Conservation (phyloP, 1,140 invertebrate species). For the Drosophila elegans region DNA sequence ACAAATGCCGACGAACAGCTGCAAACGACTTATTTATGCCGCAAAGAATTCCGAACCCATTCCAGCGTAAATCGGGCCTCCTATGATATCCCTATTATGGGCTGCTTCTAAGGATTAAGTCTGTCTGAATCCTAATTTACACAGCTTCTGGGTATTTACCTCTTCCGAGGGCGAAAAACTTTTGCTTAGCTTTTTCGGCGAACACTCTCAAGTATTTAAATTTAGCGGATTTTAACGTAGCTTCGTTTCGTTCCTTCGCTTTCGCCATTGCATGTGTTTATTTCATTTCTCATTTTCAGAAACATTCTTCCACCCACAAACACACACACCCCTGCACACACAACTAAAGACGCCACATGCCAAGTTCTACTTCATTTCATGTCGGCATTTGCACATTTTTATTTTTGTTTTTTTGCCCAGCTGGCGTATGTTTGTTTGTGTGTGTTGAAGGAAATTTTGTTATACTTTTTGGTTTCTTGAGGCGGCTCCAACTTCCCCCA, state of each 20-base stretch:
- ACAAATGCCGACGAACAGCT: slow-evolving; percentile 72
- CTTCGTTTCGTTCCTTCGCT: slow-evolving; percentile 21
- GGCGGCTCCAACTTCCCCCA: neutral
- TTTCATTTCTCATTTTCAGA: slow-evolving; percentile 66
- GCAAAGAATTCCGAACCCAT: slow-evolving; percentile 11
- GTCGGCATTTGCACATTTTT: slow-evolving; percentile 68
- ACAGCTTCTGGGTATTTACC: slow-evolving; percentile 33
- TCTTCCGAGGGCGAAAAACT: slow-evolving; percentile 18
- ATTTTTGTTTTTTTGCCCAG: slow-evolving; percentile 9
- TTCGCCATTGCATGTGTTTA: slow-evolving; percentile 65
- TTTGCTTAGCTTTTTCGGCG: slow-evolving; percentile 7
- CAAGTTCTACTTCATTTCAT: slow-evolving; percentile 68
- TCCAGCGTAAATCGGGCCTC: slow-evolving; percentile 10
- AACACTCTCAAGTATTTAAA: slow-evolving; percentile 46
- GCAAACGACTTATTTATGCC: slow-evolving; percentile 79
- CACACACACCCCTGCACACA: neutral
- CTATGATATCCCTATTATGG: slow-evolving; percentile 51
- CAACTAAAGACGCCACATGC: slow-evolving; percentile 39
- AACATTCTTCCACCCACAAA: slow-evolving; percentile 22
- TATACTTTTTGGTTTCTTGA: slow-evolving; percentile 70
- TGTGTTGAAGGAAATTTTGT: slow-evolving; percentile 65
- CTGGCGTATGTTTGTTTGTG: slow-evolving; percentile 13
- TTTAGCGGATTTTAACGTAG: slow-evolving; percentile 29
- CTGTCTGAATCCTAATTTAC: slow-evolving; percentile 42
- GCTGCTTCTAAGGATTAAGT: slow-evolving; percentile 27